phyloP scores from a whole-genome alignment of 2,888 invertebrate species.

The Lypha dubia region DNA sequence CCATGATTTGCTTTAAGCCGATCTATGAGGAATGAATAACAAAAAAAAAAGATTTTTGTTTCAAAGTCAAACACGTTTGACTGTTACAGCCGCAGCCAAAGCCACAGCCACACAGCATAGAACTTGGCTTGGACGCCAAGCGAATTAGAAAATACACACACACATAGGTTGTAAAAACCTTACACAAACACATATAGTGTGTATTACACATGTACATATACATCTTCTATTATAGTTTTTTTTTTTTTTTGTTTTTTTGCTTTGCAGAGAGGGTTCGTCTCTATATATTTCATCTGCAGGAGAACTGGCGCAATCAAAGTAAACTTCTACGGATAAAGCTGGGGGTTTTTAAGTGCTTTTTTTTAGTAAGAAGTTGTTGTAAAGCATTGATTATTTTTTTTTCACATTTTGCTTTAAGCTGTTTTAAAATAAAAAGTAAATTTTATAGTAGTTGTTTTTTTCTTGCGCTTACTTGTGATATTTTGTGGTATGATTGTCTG shows the following conservation, averaged over 20 bases:
- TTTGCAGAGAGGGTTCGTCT: slow-evolving; percentile 38
- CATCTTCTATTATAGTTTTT: slow-evolving; percentile 17
- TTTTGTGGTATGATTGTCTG: neutral
- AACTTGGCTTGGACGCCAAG: slow-evolving; percentile 23
- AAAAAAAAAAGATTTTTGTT: slow-evolving; percentile 37
- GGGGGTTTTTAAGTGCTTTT: slow-evolving; percentile 47
- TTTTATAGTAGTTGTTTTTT: neutral
- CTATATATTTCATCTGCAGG: slow-evolving; percentile 6
- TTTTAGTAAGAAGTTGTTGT: slow-evolving; percentile 12
- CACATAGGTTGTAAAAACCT: neutral
- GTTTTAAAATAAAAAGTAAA: slow-evolving; percentile 19
- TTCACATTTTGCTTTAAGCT: slow-evolving; percentile 9
- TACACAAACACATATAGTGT: neutral
- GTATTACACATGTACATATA: neutral
- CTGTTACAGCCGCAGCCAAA: neutral
- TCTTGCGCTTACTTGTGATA: neutral
- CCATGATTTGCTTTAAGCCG: neutral
- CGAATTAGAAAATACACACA: slow-evolving; percentile 28
- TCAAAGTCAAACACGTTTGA: slow-evolving; percentile 63
- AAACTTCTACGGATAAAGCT: slow-evolving; percentile 67
- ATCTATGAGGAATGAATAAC: slow-evolving; percentile 13
- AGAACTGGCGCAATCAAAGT: slow-evolving; percentile 42
- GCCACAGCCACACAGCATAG: slow-evolving; percentile 2
- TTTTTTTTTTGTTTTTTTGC: too few species aligned
- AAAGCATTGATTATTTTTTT: slow-evolving; percentile 49